Percentiles rank a stretch among this genome's conserved stretches.
phyloP scores from a whole-genome alignment of 2,888 invertebrate species.

The Sympetrum striolatum region DNA sequence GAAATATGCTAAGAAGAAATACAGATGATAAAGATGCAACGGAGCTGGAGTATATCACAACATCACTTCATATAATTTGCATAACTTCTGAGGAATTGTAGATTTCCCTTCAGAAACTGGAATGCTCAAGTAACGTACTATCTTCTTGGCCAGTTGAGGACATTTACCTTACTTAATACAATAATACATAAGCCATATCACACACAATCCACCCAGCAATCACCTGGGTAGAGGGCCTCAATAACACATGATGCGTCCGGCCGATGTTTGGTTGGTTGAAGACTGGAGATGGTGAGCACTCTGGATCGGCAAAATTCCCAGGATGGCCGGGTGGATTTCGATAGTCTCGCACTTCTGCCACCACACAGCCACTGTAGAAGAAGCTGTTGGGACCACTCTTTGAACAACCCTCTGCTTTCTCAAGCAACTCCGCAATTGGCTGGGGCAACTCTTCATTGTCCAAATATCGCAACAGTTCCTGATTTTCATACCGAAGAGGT shows the following conservation, averaged over 20 bases:
- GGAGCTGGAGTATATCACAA: too few relatives aligned
- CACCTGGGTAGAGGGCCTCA: conserved; percentile 88
- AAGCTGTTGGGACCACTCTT: conserved; percentile 66
- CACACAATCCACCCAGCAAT: conserved; percentile 47
- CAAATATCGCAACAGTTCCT: conserved; percentile 84
- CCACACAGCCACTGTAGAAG: conserved; percentile 90
- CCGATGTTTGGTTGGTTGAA: conserved; percentile 77
- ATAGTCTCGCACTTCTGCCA: conserved; percentile 89
- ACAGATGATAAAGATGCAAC: too few relatives aligned
- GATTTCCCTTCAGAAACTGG: too few relatives aligned
- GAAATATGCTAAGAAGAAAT: too few relatives aligned
- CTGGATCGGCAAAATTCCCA: not conserved
- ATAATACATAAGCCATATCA: not conserved
- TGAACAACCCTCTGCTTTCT: conserved; percentile 57
- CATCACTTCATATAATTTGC: too few relatives aligned
- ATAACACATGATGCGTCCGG: conserved; percentile 85
- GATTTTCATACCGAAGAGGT: conserved; percentile 82
- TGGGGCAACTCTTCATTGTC: conserved; percentile 92
- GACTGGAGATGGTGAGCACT: conserved; percentile 62
- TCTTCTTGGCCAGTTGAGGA: not conserved
- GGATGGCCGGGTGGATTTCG: conserved; percentile 57
- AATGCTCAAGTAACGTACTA: not conserved
- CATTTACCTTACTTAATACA: not conserved
- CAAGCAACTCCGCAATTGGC: conserved; percentile 82
- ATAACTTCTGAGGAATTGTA: too few relatives aligned